phyloP scores from a whole-genome alignment of 1,140 invertebrate species.

The Rhysida immarginata region DNA sequence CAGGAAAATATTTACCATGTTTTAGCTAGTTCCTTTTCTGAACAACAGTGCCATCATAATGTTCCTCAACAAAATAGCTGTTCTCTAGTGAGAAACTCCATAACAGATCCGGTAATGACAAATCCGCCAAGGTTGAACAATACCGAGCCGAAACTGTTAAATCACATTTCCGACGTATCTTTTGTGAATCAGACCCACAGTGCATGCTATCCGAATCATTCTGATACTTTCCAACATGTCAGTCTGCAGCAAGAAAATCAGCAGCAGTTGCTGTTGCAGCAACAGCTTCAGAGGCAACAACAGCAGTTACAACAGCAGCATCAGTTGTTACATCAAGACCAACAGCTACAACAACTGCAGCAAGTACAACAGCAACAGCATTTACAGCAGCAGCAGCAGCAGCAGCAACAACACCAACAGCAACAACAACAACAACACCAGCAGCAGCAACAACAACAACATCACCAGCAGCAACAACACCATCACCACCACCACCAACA shows the following conservation, averaged over 20 bases:
- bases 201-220: too few relatives aligned
- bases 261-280: neutral
- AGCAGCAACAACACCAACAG: conserved; percentile 8
- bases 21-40: too few relatives aligned
- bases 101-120: too few relatives aligned
- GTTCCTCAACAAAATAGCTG: too few relatives aligned
- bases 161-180: too few relatives aligned
- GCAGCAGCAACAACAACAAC: neutral
- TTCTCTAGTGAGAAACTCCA: too few relatives aligned
- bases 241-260: conserved; percentile 12
- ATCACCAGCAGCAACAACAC: conserved; percentile 2
- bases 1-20: too few relatives aligned
- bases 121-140: too few relatives aligned
- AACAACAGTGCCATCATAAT: too few relatives aligned
- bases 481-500: neutral
- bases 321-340: neutral
- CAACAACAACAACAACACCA: neutral
- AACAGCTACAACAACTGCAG: conserved; percentile 12
- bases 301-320: conserved; percentile 3
- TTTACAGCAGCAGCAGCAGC: conserved; percentile 5
- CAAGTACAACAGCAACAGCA: conserved; percentile 14
- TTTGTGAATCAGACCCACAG: too few relatives aligned
- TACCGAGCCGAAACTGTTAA: too few relatives aligned
- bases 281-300: conserved; percentile 12
- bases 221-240: too few relatives aligned